Percentiles rank a stretch among this genome's conserved stretches.
Evolutionary conservation across 2,113 vertebrate genomes (phyloP).

Genomic region (Alligator sinensis): DNA sequence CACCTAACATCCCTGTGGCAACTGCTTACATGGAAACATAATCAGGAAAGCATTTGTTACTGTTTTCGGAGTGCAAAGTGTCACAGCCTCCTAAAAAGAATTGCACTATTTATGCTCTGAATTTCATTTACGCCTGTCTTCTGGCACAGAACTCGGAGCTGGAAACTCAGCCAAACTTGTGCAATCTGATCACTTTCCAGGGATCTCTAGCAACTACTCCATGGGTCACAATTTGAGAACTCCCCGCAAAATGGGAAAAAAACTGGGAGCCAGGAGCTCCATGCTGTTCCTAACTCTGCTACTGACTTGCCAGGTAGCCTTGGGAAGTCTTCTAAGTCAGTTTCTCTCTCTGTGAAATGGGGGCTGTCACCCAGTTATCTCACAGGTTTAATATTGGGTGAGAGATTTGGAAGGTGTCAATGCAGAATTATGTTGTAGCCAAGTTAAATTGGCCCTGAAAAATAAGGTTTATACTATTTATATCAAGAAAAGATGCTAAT

Average conservation of each 20-base stretch:
- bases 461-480: slow-evolving; percentile 60
- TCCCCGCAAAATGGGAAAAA: background rate
- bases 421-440: background rate
- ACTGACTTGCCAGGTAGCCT: fast-evolving
- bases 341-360: background rate
- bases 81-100: slow-evolving; percentile 44
- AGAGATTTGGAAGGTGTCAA: background rate
- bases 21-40: slow-evolving; percentile 60
- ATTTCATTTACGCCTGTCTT: background rate
- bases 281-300: fast-evolving
- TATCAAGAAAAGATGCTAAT: slow-evolving; percentile 50
- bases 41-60: slow-evolving; percentile 41
- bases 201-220: background rate
- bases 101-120: background rate
- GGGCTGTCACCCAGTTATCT: background rate
- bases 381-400: background rate
- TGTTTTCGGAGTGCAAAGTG: slow-evolving; percentile 32
- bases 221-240: background rate
- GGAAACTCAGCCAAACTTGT: background rate
- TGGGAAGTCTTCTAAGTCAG: background rate
- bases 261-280: background rate
- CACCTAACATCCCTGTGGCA: slow-evolving; percentile 43
- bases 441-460: slow-evolving; percentile 48
- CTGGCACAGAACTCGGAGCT: background rate
- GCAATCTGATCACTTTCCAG: background rate